Percentiles rank a stretch among this genome's conserved stretches.
These are phyloP conservation scores for Tichodroma muraria DNA, from an alignment of 2,113 vertebrate species.

Conservation along the genomic window DNA sequence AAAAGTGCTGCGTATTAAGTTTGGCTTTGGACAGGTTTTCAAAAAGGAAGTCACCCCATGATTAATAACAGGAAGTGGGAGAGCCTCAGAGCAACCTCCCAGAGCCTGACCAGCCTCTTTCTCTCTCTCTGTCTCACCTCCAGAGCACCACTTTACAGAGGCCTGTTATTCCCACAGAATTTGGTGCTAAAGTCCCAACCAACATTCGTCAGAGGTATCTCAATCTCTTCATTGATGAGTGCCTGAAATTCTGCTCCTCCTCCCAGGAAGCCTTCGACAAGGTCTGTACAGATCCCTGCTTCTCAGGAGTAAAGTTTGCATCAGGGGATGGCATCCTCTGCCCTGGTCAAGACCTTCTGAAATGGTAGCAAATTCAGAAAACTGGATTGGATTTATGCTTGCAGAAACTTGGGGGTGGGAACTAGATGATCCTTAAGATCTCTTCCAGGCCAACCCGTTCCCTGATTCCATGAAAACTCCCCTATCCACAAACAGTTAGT, in stretches of 20 bases:
- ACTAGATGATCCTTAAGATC: neutral
- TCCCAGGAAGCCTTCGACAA: constrained; percentile 85
- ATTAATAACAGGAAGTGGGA: neutral
- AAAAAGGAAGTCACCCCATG: neutral
- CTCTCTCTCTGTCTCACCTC: constrained; percentile 4
- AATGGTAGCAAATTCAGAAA: neutral
- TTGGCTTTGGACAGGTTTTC: constrained; percentile 11
- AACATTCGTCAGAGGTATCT: constrained; percentile 94
- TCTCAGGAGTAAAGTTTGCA: neutral
- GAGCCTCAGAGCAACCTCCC: neutral
- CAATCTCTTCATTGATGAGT: constrained; percentile 94
- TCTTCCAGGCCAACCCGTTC: neutral
- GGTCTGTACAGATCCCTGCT: constrained; percentile 63
- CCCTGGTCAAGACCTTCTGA: neutral
- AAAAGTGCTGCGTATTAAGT: neutral
- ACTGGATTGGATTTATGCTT: neutral
- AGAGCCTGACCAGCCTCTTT: neutral
- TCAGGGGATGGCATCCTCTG: neutral
- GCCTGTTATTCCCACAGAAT: constrained; percentile 90
- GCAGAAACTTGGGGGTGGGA: neutral
- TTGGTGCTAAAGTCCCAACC: constrained; percentile 92
- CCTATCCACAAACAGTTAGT: neutral
- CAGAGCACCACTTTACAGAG: constrained; percentile 88
- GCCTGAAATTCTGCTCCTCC: constrained; percentile 83
- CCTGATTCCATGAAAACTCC: neutral